These are phyloP conservation scores for Schizopygopsis malacanthus DNA, from an alignment of 2,797 vertebrate species.

Conservation along the genomic window DNA sequence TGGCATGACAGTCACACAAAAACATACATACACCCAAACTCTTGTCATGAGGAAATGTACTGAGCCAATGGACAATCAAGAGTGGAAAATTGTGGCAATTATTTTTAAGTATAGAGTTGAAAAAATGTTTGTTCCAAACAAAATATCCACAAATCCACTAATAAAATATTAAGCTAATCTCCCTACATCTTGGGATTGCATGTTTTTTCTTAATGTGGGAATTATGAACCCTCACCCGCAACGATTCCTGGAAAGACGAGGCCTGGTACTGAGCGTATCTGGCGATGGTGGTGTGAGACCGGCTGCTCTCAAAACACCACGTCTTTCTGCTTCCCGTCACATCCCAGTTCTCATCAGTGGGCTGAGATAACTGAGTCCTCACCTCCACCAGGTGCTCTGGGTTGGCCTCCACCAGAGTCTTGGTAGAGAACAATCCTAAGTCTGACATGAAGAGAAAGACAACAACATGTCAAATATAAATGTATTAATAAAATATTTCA, in stretches of 20 bases:
- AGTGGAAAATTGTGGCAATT: not conserved
- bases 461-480: not conserved
- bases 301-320: constrained; percentile 98
- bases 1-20: not conserved
- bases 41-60: not conserved
- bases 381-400: constrained; percentile 98
- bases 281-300: constrained; percentile 95
- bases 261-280: constrained; percentile 99
- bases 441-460: constrained; percentile 73
- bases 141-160: not conserved
- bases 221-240: constrained; percentile 82
- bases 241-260: constrained; percentile 97
- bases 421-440: constrained; percentile 96
- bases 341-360: constrained; percentile 98
- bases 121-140: not conserved
- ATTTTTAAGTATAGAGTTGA: not conserved
- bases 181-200: not conserved
- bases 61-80: not conserved
- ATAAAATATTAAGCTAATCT: not conserved
- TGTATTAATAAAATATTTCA: not conserved
- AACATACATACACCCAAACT: not conserved
- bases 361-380: constrained; percentile 93
- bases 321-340: constrained; percentile 91
- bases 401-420: constrained; percentile 97
- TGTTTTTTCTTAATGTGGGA: not conserved